Base-by-base conservation (phyloP, 2,888 invertebrate genomes). In the Bugulina stolonifera region DNA sequence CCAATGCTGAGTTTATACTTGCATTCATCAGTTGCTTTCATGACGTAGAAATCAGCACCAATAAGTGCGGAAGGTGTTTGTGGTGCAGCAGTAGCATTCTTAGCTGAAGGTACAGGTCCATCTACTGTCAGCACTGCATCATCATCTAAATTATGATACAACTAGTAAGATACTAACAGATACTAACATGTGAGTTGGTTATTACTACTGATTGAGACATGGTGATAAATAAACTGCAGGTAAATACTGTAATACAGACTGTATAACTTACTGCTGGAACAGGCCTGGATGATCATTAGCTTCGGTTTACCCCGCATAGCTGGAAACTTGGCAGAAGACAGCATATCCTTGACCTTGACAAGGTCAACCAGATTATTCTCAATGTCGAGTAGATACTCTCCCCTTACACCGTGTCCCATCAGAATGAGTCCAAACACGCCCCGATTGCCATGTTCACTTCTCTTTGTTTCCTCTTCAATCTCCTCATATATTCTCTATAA, bases 241-340 rank as follows among this genome's bases (percentile, higher is more conserved):
- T n/a, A n/a, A n/a, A n/a, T n/a, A n/a, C n/a, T n/a, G n/a, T n/a
- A n/a, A n/a, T n/a, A n/a, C n/a, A n/a, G n/a, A n/a, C n/a, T 10
- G 32, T 25, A 14, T 1, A 64, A n/a, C 3, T 5, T 3, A 78
- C 78, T 75, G 75, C 78, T 78, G 43, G 78, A 74, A 64, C 78
- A 78, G 32, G 78, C 78, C 74, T 78, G 78, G 18, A 78, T 75
- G 23, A 78, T 75, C 58, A 77, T 76, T 43, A 78, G 72, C 71
- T 78, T 78, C 25, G 78, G 78, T 72, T 78, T 78, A 22, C 75
- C 72, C 10, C 73, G 74, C 69, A 78, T 72, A 0, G 74, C 75
- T 5, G 75, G 76, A 71, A 78, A 78, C 1, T 74, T 71, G 29
- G 73, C 73, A 2, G 75, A 73, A 29, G 74, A 73, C 55, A 78